Evolutionary conservation across 2,888 invertebrate species (phyloP), one percentile per base, ranked within the genome.

Genomic region (Dolichomitus sp.): DNA sequence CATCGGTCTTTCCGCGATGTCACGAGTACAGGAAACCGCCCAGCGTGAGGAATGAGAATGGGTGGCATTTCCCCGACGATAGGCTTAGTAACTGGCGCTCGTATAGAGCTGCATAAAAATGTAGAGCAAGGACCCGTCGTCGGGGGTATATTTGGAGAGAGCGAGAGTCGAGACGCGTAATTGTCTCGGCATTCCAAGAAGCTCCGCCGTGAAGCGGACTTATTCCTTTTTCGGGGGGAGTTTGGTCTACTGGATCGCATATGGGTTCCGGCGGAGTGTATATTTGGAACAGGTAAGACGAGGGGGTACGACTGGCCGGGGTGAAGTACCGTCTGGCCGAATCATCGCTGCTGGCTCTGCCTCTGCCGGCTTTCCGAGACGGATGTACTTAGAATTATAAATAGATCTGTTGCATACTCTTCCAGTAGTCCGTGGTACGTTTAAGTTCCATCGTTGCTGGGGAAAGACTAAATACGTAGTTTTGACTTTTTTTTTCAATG

Each of bases 171-270:
- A 78, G 77, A 70, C 73, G 84, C 85, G 87, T 90, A 89, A 88
- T 79, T 80, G 88, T 87, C 87, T 85, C 84, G 85, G 85, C 76
- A 90, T 90, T 88, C 87, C 80, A 86, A 88, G 88, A 89, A 89
- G 83, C 81, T 69, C 72, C 59, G 48, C n/a, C 7, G 6, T 12
- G 17, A n/a, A 14, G 59, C 65, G 52, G 82, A 83, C 83, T 88
- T 88, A 70, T 86, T 89, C 88, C 84, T 89, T 89, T 89, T 90
- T 87, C 73, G 61, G 84, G 74, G 88, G 69, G 84, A 89, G 86
- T 87, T 88, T 83, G 85, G 87, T 87, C 87, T 88, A 84, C 83
- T 66, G 72, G 52, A 72, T 65, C 12, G 69, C 75, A 81, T 75
- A 76, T 81, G 78, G 69, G 83, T 89, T 89, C 84, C 82, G 69